Percentiles rank a stretch among this genome's conserved stretches.
phyloP scores from a whole-genome alignment of 37 sponge, comb jelly and placozoan genomes.

The Chondrilla cf. caribensis region DNA sequence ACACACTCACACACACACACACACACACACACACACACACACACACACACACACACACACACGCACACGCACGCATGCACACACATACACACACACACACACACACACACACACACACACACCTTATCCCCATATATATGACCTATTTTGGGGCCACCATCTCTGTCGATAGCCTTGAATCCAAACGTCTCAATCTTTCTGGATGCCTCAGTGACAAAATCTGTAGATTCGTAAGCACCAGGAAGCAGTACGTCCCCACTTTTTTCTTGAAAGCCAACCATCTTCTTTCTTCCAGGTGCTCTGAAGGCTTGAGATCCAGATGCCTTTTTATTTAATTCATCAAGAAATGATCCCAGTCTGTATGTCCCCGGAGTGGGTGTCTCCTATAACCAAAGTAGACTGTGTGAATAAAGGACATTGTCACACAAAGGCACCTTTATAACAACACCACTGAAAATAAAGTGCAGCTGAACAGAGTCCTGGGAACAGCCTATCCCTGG shows the following conservation, averaged over 20 bases:
- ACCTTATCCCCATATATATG: constrained; percentile 90
- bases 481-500: too few species aligned
- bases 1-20: too few species aligned
- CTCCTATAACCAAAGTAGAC: constrained; percentile 46
- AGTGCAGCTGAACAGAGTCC: too few species aligned
- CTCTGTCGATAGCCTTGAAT: constrained; percentile 70
- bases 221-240: constrained; percentile 66
- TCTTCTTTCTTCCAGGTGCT: constrained; percentile 47
- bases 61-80: too few species aligned
- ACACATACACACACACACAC: too few species aligned
- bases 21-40: too few species aligned
- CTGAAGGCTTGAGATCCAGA: constrained; percentile 62
- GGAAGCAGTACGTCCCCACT: constrained; percentile 65
- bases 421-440: neutral
- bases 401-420: neutral
- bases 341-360: constrained; percentile 52
- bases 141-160: constrained; percentile 74
- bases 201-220: constrained; percentile 37
- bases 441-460: neutral
- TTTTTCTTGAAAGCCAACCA: constrained; percentile 16
- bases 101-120: too few species aligned
- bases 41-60: too few species aligned
- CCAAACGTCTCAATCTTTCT: constrained; percentile 50
- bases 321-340: constrained; percentile 49
- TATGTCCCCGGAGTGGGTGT: constrained; percentile 87